Evolutionary conservation across 2,113 vertebrate genomes (phyloP).

Genomic region (Enhydra lutris): DNA sequence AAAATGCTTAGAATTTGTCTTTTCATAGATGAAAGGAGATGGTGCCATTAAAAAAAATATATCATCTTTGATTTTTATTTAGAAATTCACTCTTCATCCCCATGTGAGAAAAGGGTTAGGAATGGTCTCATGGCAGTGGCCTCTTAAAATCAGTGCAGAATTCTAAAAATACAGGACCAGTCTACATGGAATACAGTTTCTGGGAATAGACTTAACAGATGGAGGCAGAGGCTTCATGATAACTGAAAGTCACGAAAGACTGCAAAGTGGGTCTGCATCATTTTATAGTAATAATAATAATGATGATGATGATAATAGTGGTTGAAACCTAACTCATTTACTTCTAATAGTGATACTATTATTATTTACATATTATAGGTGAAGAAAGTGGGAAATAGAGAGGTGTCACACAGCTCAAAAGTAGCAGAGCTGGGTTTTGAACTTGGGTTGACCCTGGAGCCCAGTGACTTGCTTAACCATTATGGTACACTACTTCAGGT

Average conservation of each 20-base stretch:
- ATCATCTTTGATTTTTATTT: slow-evolving; percentile 20
- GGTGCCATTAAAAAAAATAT: not conserved
- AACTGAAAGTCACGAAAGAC: not conserved
- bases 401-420: not conserved
- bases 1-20: not conserved
- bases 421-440: not conserved
- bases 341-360: not conserved
- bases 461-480: not conserved
- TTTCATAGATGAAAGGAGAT: not conserved
- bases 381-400: not conserved
- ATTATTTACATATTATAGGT: not conserved
- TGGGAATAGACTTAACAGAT: not conserved
- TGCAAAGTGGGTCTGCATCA: not conserved
- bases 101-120: not conserved
- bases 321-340: not conserved
- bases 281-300: not conserved
- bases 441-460: not conserved
- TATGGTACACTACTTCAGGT: not conserved
- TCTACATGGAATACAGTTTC: not conserved
- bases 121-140: not conserved
- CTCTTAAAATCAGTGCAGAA: not conserved
- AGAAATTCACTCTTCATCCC: slow-evolving; percentile 22
- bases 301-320: not conserved
- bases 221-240: not conserved
- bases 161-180: not conserved